Evolutionary conservation across 1,140 invertebrate genomes (phyloP).

Genomic region (Drosophila watanabei): DNA sequence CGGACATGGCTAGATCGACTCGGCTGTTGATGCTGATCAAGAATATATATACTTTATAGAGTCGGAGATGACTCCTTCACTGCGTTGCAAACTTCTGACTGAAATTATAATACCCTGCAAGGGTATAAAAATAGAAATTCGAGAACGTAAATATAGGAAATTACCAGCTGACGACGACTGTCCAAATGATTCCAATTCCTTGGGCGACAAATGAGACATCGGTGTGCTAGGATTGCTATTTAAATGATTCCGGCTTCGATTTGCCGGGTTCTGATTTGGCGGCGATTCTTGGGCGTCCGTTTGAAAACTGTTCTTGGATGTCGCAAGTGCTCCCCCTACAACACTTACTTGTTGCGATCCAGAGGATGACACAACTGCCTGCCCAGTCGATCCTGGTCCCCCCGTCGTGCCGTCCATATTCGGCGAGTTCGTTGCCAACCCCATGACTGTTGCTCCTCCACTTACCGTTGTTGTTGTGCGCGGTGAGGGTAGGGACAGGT

Average conservation of each 20-base stretch:
- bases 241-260: conserved; percentile 66
- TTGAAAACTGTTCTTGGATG: conserved; percentile 63
- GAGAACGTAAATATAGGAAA: background rate
- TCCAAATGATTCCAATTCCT: conserved; percentile 75
- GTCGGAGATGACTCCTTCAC: no score
- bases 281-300: conserved; percentile 58
- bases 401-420: conserved; percentile 52
- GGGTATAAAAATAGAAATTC: background rate
- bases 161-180: conserved; percentile 26
- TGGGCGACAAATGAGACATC: conserved; percentile 88
- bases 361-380: conserved; percentile 40
- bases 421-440: conserved; percentile 88
- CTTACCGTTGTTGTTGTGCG: conserved; percentile 89
- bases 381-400: conserved; percentile 10
- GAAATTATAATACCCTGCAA: no score
- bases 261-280: conserved; percentile 59
- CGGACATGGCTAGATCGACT: no score
- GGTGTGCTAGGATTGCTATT: conserved; percentile 91
- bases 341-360: conserved; percentile 5
- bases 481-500: conserved; percentile 90
- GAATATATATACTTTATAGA: no score
- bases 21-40: no score
- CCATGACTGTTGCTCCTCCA: conserved; percentile 87
- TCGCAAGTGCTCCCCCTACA: conserved; percentile 1
- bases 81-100: no score